Conservation (phyloP, 2,113 vertebrate genomes). For the Chloropsis cyanopogon region DNA sequence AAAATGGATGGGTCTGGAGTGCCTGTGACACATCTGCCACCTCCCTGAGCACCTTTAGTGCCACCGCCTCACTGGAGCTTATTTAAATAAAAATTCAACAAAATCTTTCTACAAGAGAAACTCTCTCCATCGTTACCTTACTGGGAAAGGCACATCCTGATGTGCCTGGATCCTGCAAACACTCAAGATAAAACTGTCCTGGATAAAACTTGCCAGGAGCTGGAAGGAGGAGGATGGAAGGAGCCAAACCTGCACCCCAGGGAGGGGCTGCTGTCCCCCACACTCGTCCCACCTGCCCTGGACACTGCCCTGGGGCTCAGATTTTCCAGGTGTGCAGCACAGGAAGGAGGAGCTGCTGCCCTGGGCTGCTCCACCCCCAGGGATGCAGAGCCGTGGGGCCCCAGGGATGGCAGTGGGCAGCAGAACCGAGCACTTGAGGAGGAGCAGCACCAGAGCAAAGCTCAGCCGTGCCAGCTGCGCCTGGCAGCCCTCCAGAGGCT, state of each 20-base stretch:
- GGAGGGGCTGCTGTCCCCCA: background rate
- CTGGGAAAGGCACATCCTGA: background rate
- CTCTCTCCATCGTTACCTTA: background rate
- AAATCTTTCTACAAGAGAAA: rapidly evolving
- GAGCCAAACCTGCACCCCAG: no score
- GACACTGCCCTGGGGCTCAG: no score
- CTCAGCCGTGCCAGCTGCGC: background rate
- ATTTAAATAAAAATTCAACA: background rate
- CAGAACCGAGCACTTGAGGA: rapidly evolving
- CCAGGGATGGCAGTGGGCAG: background rate
- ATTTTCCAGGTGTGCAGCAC: background rate
- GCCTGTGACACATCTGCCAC: background rate
- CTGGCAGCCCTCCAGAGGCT: background rate
- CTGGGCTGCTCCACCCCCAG: background rate
- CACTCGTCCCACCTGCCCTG: background rate
- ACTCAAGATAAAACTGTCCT: no score
- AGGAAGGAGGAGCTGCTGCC: background rate
- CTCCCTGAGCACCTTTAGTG: background rate
- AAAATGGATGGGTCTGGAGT: background rate
- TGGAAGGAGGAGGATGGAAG: background rate
- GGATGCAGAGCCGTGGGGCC: no score
- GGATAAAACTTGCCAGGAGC: background rate
- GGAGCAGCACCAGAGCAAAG: background rate
- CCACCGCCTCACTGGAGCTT: background rate
- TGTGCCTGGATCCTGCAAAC: rapidly evolving